Evolutionary conservation across 2,797 vertebrate species (phyloP).

Genomic region (Cirrhinus mrigala): DNA sequence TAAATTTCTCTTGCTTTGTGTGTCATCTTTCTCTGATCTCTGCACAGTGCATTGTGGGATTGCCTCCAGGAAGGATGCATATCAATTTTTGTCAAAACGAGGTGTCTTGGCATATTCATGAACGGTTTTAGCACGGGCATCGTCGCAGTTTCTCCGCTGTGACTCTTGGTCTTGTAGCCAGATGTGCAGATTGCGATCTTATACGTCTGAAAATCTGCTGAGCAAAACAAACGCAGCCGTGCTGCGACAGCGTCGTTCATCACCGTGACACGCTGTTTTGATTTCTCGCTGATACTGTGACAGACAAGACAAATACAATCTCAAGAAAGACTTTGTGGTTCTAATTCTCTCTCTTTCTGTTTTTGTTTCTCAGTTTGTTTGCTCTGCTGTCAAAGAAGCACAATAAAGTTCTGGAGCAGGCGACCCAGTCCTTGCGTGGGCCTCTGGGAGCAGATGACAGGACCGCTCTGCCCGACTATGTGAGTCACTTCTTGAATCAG

Average conservation of each 20-base stretch:
- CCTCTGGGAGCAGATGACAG: slow-evolving; percentile 81
- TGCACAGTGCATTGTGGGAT: background rate
- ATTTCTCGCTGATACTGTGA: background rate
- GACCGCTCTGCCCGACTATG: slow-evolving; percentile 91
- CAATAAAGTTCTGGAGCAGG: slow-evolving; percentile 98
- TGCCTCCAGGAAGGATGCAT: background rate
- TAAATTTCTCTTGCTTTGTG: background rate
- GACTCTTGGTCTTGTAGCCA: background rate
- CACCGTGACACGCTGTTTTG: background rate
- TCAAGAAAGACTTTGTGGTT: slow-evolving; percentile 36
- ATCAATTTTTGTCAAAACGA: background rate
- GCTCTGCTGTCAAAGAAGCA: slow-evolving; percentile 98
- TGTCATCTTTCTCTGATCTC: too few species aligned
- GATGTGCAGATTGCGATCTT: background rate
- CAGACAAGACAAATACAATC: background rate
- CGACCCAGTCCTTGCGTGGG: slow-evolving; percentile 92
- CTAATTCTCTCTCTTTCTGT: slow-evolving; percentile 49
- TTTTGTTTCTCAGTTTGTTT: slow-evolving; percentile 86
- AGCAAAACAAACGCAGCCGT: background rate
- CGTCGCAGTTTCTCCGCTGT: background rate
- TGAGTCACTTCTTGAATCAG: slow-evolving; percentile 78
- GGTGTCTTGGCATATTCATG: background rate
- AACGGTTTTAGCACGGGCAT: too few species aligned
- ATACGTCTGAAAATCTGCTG: background rate
- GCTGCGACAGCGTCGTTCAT: background rate